Base-by-base conservation (phyloP, 1,140 invertebrate genomes). In the Lepidurus arcticus region DNA sequence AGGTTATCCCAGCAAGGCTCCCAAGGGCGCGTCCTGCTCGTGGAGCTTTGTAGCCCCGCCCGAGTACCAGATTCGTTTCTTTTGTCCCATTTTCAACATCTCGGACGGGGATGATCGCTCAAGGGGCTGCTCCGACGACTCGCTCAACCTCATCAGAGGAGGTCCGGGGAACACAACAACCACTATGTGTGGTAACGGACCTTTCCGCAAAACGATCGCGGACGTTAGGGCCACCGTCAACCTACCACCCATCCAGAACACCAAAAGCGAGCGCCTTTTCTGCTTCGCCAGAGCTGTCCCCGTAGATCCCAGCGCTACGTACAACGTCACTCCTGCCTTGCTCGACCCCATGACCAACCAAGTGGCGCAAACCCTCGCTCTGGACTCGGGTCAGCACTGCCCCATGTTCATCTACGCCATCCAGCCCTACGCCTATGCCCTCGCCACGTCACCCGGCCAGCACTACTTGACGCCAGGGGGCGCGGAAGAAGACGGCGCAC, bases 331-430 rank as follows among this genome's bases (percentile, higher is more conserved):
- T 13, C n/a, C 53, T 7, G n/a, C 53, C 7, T 1, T 65, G n/a
- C 53, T 65, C 0, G 53, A 65, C 13, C 53, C 53, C 8, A 1
- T 65, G 8, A n/a, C 53, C 53, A 65, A 65, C 13, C 16, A 65
- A 65, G 13, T 65, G 16, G 53, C 53, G 53, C 13, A 13, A 16
- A 65, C 16, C 53, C 0, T 65, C 21, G 53, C 53, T 9, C 21
- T 65, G 13, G 16, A 21, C 21, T 0, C 53, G 53, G 16, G 21
- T 5, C 13, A 65, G 1, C 16, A 65, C 13, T 65, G 53, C 2
- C 53, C 53, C 53, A 13, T 65, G 53, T 65, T 65, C 53, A 16
- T 65, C 53, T 65, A 65, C 53, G 16, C 53, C 53, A 21, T 65
- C 16, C 16, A 21, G 9, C 6, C 53, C 7, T 21, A 65, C 21